Evolutionary conservation across 2,888 invertebrate genomes (phyloP), one percentile per base, ranked within the genome.

Genomic region (Bombyx huttoni): DNA sequence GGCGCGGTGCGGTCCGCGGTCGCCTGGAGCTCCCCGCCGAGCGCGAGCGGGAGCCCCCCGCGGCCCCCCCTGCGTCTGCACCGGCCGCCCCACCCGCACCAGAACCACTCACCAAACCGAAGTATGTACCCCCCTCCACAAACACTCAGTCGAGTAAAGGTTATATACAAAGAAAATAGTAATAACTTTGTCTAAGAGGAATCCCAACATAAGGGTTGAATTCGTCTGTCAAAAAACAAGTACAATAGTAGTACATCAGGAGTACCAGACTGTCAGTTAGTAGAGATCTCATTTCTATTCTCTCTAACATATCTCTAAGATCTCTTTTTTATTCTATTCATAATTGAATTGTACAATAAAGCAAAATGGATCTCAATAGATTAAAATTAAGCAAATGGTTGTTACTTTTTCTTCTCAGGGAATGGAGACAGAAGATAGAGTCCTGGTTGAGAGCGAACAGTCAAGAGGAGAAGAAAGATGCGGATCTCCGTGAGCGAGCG

Each of bases 361-460:
- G 51, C 47, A 40, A 48, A 48, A 40, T 34, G 35, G 24, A 40
- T 40, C 7, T 8, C 40, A 8, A 1, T 7, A 12, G 12, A 12
- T 1, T 6, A 12, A 40, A 10, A 40, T 40, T 40, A 6, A 40
- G 40, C 12, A 40, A 40, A 40, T 40, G 24, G 24, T 54, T 47
- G 8, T 48, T 24, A 1, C 24, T 24, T 24, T 46, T 49, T 35
- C 8, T 35, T 7, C 46, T 48, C 63, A 94, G 94, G 81, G 95
- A 96, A 70, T 96, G 96, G 95, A 90, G 94, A 50, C 94, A 96
- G 75, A 96, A 96, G 77, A 96, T 97, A 68, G 96, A 97, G 78
- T 95, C 95, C 7, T 97, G 97, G 97, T 85, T 97, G 57, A 93
- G 95, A 61, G 95, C 95, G 54, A 96, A 95, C 83, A 95, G 95